These are phyloP conservation scores for Scatophagus argus DNA, from an alignment of 2,113 vertebrate species.

Conservation along the genomic window DNA sequence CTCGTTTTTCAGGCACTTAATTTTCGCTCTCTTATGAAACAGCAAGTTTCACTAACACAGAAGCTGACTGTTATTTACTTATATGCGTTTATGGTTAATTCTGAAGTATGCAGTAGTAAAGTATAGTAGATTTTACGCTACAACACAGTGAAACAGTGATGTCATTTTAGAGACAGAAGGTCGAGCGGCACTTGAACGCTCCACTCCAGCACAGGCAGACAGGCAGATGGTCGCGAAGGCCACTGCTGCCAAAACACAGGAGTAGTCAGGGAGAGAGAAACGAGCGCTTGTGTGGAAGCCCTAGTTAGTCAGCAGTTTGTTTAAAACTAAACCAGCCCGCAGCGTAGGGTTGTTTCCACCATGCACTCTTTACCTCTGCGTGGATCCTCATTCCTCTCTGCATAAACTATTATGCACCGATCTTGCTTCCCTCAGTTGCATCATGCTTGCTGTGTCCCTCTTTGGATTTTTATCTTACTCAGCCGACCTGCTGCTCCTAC, in stretches of 20 bases:
- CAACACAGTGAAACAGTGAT: conserved; percentile 22
- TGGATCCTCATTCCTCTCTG: conserved; percentile 29
- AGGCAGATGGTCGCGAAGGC: conserved; percentile 65
- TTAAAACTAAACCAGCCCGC: conserved; percentile 52
- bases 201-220: conserved; percentile 56
- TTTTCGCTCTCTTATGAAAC: not conserved
- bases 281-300: conserved; percentile 11
- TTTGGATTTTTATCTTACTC: conserved; percentile 47
- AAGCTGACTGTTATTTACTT: not conserved
- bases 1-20: not conserved
- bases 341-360: conserved; percentile 43
- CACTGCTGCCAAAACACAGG: conserved; percentile 42
- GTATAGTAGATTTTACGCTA: conserved; percentile 1
- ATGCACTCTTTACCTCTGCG: conserved; percentile 42
- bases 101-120: too few species aligned
- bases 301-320: conserved; percentile 54
- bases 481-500: conserved; percentile 24
- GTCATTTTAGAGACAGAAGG: conserved; percentile 59
- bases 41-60: not conserved
- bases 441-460: conserved; percentile 28
- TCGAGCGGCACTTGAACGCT: conserved; percentile 58
- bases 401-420: conserved; percentile 34
- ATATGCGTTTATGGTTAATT: not conserved
- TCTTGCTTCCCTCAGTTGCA: not conserved
- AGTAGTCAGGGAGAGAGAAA: conserved; percentile 27